A percentile compares a stretch with the other conserved stretches of the same genome.
phyloP scores from a whole-genome alignment of 2,113 vertebrate genomes.

The Caranx ignobilis region DNA sequence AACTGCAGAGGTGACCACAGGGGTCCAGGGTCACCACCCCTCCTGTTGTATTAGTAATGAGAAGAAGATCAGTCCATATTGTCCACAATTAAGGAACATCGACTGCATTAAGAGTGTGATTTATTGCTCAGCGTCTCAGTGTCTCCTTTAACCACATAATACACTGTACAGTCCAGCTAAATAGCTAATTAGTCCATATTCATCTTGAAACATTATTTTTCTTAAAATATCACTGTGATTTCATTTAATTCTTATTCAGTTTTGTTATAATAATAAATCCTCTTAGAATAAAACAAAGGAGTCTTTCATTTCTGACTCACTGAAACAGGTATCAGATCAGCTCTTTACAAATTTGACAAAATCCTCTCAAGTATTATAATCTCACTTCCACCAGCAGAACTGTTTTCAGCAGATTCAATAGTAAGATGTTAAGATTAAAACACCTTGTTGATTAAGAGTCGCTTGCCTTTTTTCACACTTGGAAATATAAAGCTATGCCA shows the following conservation, averaged over 20 bases:
- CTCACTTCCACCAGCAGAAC: no score
- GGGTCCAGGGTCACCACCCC: constrained; percentile 86
- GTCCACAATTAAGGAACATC: neutral
- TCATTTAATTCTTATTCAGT: neutral
- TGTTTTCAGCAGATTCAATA: neutral
- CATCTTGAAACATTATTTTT: neutral
- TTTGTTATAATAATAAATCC: neutral
- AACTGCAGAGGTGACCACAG: constrained; percentile 84
- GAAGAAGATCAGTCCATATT: neutral
- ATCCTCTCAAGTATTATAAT: neutral
- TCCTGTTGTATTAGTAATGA: constrained; percentile 45
- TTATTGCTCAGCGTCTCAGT: neutral
- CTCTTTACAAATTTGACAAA: neutral
- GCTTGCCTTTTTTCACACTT: neutral
- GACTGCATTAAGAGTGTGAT: neutral
- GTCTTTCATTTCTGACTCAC: neutral
- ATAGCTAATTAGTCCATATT: neutral
- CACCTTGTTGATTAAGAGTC: neutral
- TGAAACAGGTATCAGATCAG: neutral
- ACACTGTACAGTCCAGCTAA: neutral
- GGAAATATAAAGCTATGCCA: neutral
- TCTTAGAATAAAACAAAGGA: neutral
- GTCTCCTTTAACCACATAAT: neutral
- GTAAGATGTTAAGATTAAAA: constrained; percentile 2
- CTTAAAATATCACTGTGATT: neutral